Conservation (phyloP, 2,113 vertebrate genomes). For the Hystrix cristata region DNA sequence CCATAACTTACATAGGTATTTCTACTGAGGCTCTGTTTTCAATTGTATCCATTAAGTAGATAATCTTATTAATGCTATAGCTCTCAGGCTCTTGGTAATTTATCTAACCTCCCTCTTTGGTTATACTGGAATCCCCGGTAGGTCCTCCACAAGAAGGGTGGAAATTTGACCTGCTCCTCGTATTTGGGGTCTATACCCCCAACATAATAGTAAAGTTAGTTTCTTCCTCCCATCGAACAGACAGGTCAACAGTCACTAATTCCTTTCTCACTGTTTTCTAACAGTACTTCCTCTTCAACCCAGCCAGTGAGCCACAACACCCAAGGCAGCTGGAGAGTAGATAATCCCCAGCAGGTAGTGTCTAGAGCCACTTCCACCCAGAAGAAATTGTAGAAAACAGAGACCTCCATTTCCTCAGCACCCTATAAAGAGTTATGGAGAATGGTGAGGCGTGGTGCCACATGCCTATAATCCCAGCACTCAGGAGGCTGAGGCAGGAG, state of each 20-base stretch:
- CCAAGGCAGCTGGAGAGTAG: neutral
- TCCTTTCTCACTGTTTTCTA: neutral
- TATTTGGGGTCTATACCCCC: neutral
- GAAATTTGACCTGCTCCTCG: neutral
- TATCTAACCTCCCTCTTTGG: too few relatives aligned
- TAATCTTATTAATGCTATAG: too few relatives aligned
- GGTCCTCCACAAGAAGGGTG: neutral
- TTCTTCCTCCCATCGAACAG: neutral
- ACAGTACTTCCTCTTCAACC: neutral
- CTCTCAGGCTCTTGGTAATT: too few relatives aligned
- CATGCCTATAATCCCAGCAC: neutral
- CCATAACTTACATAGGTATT: too few relatives aligned
- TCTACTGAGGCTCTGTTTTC: too few relatives aligned
- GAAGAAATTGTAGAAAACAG: neutral
- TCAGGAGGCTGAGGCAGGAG: neutral
- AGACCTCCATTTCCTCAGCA: neutral
- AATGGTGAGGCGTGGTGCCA: neutral
- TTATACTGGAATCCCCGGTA: too few relatives aligned
- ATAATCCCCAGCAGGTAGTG: neutral
- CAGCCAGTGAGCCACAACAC: neutral
- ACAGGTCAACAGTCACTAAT: neutral
- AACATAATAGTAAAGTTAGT: neutral
- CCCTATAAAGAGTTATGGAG: neutral
- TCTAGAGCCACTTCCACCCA: neutral
- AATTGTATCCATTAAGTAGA: too few relatives aligned